These are phyloP conservation scores for Battus philenor DNA, from an alignment of 1,140 invertebrate genomes.

Conservation along the genomic window DNA sequence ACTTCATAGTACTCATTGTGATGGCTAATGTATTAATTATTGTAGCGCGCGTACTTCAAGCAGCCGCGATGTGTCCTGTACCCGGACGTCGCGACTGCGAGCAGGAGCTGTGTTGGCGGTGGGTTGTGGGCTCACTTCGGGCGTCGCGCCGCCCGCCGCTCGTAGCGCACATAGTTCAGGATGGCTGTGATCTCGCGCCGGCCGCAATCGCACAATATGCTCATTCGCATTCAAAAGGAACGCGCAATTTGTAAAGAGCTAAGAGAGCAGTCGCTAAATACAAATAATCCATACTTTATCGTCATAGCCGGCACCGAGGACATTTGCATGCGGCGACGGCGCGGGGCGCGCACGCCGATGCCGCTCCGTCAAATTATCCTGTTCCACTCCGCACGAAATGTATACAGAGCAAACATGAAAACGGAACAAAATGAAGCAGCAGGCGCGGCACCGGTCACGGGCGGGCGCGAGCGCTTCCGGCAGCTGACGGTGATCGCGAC, in stretches of 20 bases:
- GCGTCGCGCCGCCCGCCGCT: no score
- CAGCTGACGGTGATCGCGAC: no score
- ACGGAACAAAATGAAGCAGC: slow-evolving; percentile 68
- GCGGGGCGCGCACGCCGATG: slow-evolving; percentile 40
- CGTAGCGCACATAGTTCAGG: not conserved
- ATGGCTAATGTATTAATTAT: no score
- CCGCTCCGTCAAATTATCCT: slow-evolving; percentile 61
- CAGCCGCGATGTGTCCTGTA: no score
- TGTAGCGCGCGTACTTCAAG: no score
- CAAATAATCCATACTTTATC: slow-evolving; percentile 43
- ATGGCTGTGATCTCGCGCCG: not conserved
- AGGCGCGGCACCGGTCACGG: slow-evolving; percentile 24
- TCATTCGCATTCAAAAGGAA: slow-evolving; percentile 29
- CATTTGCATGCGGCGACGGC: slow-evolving; percentile 48
- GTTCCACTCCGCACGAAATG: slow-evolving; percentile 65
- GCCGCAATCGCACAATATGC: slow-evolving; percentile 20
- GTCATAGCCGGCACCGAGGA: slow-evolving; percentile 24
- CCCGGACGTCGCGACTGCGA: no score
- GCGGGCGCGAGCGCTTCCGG: slow-evolving; percentile 26
- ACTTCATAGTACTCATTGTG: no score
- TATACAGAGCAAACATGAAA: slow-evolving; percentile 71
- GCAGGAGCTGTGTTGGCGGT: no score
- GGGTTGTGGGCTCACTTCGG: no score
- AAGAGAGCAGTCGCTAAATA: slow-evolving; percentile 23
- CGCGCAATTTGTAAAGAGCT: slow-evolving; percentile 21